Percentiles rank a stretch among this genome's conserved stretches.
Conservation (phyloP, 2,797 vertebrate species). For the Helostoma temminkii region DNA sequence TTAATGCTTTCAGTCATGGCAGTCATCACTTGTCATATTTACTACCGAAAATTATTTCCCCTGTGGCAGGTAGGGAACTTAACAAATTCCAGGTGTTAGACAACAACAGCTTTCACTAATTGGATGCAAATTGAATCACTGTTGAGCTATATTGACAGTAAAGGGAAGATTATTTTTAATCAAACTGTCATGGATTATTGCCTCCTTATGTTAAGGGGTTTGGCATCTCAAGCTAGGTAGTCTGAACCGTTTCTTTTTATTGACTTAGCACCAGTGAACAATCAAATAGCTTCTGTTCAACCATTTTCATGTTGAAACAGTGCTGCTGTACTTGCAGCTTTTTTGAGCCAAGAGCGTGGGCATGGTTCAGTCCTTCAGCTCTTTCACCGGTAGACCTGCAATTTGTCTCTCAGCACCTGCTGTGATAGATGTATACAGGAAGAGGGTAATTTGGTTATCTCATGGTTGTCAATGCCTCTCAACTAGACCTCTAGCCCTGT, state of each 20-base stretch:
- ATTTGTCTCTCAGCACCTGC: conserved; percentile 61
- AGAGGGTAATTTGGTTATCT: conserved; percentile 64
- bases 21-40: not conserved
- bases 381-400: conserved; percentile 45
- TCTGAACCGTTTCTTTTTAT: conserved; percentile 13
- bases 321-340: conserved; percentile 34
- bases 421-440: conserved; percentile 47
- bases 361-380: conserved; percentile 54
- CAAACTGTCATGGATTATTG: conserved; percentile 68
- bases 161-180: conserved; percentile 66
- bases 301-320: conserved; percentile 29
- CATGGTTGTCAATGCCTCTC: conserved; percentile 40
- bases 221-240: conserved; percentile 30
- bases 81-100: conserved; percentile 46
- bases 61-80: conserved; percentile 2
- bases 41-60: conserved; percentile 4
- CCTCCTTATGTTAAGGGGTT: conserved; percentile 32
- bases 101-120: conserved; percentile 60
- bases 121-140: conserved; percentile 56
- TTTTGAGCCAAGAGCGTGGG: conserved; percentile 51
- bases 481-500: conserved; percentile 26
- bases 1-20: not conserved
- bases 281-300: conserved; percentile 9
- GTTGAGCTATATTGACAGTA: conserved; percentile 26
- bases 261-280: conserved; percentile 24